Evolutionary conservation across 2,113 vertebrate genomes (phyloP).

Genomic region (Motacilla tschutschensis): DNA sequence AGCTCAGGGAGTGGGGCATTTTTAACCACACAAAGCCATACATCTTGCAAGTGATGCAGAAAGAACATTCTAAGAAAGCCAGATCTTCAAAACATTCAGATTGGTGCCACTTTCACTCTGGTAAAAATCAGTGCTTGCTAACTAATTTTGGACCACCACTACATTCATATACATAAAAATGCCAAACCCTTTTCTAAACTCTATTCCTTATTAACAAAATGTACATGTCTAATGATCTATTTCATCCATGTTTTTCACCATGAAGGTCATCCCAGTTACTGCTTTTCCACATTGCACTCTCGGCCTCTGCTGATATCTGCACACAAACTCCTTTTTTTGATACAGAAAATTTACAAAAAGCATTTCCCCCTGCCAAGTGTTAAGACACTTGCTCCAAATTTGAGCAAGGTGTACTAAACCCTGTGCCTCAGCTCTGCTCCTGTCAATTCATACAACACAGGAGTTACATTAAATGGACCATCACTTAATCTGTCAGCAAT

Average conservation of each 20-base stretch:
- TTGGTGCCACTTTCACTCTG: not conserved
- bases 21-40: not conserved
- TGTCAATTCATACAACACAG: not conserved
- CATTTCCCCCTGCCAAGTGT: too few species aligned
- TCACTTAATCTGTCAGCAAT: not conserved
- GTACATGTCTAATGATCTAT: not conserved
- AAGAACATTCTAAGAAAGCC: not conserved
- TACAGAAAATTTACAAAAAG: not conserved
- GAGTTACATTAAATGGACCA: not conserved
- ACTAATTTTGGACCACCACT: not conserved
- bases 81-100: not conserved
- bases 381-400: not conserved
- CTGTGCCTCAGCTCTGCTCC: not conserved
- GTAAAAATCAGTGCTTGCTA: not conserved
- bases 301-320: not conserved
- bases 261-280: not conserved
- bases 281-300: not conserved
- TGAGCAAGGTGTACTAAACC: not conserved
- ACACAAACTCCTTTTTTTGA: not conserved
- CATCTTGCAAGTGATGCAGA: not conserved
- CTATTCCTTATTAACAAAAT: not conserved
- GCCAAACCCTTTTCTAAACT: not conserved
- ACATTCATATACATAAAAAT: not conserved
- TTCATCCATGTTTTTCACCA: not conserved
- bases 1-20: not conserved